Evolutionary conservation across 1,140 invertebrate species (phyloP).

Genomic region (Metopolophium dirhodum): DNA sequence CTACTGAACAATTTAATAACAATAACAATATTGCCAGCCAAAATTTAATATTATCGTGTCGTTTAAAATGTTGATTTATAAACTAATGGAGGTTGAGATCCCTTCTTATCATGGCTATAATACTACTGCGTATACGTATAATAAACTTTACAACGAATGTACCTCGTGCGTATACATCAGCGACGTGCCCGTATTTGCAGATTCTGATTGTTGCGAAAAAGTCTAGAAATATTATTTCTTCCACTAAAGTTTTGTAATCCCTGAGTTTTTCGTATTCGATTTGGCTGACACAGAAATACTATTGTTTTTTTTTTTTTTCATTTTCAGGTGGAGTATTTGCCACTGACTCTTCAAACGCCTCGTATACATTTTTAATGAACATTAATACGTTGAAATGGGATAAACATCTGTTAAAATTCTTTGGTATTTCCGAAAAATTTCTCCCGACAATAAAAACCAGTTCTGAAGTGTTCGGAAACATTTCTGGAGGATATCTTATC

Average conservation of each 20-base stretch:
- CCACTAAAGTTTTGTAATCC: neutral
- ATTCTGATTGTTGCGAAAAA: neutral
- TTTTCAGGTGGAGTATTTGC: slow-evolving; percentile 65
- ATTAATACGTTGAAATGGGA: slow-evolving; percentile 93
- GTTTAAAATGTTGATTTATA: too few species aligned
- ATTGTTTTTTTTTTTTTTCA: neutral
- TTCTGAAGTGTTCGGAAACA: slow-evolving; percentile 77
- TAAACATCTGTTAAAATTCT: slow-evolving; percentile 69
- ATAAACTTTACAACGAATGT: neutral
- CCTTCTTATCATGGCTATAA: neutral
- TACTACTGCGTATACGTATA: neutral
- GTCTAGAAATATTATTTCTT: neutral
- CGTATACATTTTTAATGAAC: slow-evolving; percentile 97
- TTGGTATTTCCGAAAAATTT: slow-evolving; percentile 72
- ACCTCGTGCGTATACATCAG: neutral
- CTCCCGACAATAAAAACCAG: slow-evolving; percentile 76
- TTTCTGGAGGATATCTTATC: slow-evolving; percentile 72
- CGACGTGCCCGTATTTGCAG: neutral
- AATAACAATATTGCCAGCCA: neutral
- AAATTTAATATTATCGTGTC: neutral
- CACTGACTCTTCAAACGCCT: slow-evolving; percentile 98
- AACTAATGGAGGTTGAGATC: neutral
- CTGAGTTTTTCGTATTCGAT: neutral
- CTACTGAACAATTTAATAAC: neutral
- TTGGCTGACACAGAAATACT: neutral